Base-by-base conservation (phyloP, 2,113 vertebrate genomes). In the Pseudorectes ferrugineus region DNA sequence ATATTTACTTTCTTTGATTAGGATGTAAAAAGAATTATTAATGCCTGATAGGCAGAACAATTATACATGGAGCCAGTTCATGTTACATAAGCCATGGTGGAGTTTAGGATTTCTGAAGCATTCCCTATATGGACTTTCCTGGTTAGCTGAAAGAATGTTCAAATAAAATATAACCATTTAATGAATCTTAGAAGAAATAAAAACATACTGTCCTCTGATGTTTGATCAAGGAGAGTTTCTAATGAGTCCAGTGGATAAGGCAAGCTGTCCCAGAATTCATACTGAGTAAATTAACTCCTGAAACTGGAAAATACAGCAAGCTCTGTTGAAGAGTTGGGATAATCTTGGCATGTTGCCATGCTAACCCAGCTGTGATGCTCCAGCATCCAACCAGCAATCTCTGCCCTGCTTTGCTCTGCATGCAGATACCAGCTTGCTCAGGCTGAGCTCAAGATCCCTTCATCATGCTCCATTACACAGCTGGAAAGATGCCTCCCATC, bases 301-400 rank as follows among this genome's bases (percentile, higher is more conserved):
- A 77, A 93, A 59, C 54, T 26, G n/a, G 24, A 86, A 92, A 85
- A 83, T 15, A 25, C 36, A 93, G 22, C 36, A 68, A 88, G 22
- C 10, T 90, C 16, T 55, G 18, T 23, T 73, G 24, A 36, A 23
- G 14, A 55, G 11, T 7, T 55, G 29, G 20, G 28, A n/a, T 86
- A 73, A 79, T 57, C 28, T 59, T 73, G 62, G 52, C 66, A 45
- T 0, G 0, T 12, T 65, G n/a, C 42, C 3, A 0, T 48, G 67
- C 58, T 88, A 88, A 79, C 5, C 59, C 58, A 66, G 57, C 48
- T 76, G 67, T 45, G 54, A 25, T 46, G 43, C 38, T 76, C 16
- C 57, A 61, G 40, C 54, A 59, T 40, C 40, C 74, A 82, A 1
- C 21, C 62, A 57, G 48, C 40, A 68, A 67, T 24, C 48, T 55